Conservation (phyloP, 2,888 invertebrate genomes). For the Volucella bombylans region DNA sequence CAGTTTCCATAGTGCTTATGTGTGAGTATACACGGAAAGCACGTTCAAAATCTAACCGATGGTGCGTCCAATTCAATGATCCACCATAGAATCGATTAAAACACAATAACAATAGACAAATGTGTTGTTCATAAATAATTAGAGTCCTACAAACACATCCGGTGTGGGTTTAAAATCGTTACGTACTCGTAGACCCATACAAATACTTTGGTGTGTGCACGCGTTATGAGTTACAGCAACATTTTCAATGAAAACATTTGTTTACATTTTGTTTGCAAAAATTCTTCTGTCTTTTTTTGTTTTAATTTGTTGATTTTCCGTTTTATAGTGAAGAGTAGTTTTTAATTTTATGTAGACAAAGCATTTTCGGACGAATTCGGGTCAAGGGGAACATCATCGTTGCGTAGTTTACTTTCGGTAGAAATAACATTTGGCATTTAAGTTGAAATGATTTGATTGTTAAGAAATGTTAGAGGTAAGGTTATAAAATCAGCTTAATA, state of each 20-base stretch:
- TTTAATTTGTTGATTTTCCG: conserved; percentile 3
- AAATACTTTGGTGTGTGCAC: neutral
- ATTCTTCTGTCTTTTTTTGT: conserved; percentile 8
- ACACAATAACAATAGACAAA: conserved; percentile 11
- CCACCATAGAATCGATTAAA: neutral
- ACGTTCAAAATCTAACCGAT: too few relatives aligned
- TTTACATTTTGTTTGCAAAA: conserved; percentile 36
- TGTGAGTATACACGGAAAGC: too few relatives aligned
- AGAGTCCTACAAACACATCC: neutral
- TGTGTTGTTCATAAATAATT: conserved; percentile 20
- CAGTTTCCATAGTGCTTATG: too few relatives aligned
- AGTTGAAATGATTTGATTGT: conserved; percentile 12
- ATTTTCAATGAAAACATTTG: conserved; percentile 29
- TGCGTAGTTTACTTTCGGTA: conserved; percentile 9
- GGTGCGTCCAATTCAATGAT: too few relatives aligned
- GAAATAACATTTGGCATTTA: conserved; percentile 25
- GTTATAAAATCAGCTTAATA: neutral
- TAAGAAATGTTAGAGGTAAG: conserved; percentile 10
- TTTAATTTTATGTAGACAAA: neutral
- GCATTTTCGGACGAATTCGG: conserved; percentile 27
- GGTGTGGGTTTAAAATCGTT: too few relatives aligned
- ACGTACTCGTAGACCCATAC: too few relatives aligned
- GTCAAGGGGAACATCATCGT: conserved; percentile 48
- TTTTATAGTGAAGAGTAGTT: too few relatives aligned
- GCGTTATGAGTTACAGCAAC: conserved; percentile 14